Evolutionary conservation across 1,140 invertebrate species (phyloP), one percentile per base, ranked within the genome.

Genomic region (Metaphire vulgaris): DNA sequence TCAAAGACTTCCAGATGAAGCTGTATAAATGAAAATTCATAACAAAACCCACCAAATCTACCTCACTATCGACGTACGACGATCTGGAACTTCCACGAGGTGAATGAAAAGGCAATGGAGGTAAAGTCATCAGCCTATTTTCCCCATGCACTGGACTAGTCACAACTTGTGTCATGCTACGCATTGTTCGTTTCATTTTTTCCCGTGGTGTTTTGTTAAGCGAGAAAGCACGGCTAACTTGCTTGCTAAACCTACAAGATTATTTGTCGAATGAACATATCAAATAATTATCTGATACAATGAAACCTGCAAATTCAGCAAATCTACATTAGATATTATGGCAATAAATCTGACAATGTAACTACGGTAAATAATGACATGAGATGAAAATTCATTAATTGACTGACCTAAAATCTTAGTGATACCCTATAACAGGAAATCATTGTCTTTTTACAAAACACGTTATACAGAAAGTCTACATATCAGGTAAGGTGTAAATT

Each of bases 161-260:
- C 6, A 6, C 76, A 15, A 79, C 79, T 72, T 83, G 79, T 33
- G 80, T 78, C 89, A 94, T 92, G n/a, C 93, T 94, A 15, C 94
- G 96, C 82, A 97, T 92, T 1, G 95, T 94, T 73, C 94, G 89
- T 87, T 96, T 96, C 79, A 97, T 84, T 86, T 95, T 95, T 6
- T 26, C 30, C 71, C 92, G 93, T 28, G 95, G 95, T 2, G 95
- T 96, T 86, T 95, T 94, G 85, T 94, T 96, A 85, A 97, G 95
- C 74, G 94, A 96, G 82, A 97, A 92, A 74, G 95, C 94, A 80
- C 95, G 89, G 69, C 93, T 93, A 30, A 97, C 93, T 21, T 83
- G 80, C 89, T 95, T 95, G 81, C 93, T 84, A 79, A 86, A 83
- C 79, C 84, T 86, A 77, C 12, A 77, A 31, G 14, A 15, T 14